These are phyloP conservation scores for Mya arenaria DNA, from an alignment of 1,140 invertebrate species.

Conservation along the genomic window DNA sequence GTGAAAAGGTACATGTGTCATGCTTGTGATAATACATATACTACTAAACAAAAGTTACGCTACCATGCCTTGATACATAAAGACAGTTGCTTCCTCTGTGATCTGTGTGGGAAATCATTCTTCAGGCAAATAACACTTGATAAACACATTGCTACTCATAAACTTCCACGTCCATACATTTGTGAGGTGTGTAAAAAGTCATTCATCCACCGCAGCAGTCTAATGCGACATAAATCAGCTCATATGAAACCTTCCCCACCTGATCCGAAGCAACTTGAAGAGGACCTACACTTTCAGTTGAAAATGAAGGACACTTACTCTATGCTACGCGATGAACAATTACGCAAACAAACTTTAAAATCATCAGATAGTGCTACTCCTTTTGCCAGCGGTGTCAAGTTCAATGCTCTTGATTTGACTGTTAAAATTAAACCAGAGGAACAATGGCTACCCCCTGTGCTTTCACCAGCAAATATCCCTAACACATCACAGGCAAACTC, in stretches of 20 bases:
- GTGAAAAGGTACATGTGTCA: conserved; percentile 45
- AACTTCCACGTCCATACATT: conserved; percentile 39
- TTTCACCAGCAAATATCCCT: conserved; percentile 32
- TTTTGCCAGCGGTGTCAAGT: not conserved
- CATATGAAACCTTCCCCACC: conserved; percentile 6
- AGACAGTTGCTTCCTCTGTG: conserved; percentile 49
- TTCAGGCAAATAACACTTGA: conserved; percentile 48
- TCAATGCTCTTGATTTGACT: conserved; percentile 47
- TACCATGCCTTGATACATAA: conserved; percentile 50
- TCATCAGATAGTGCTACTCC: not conserved
- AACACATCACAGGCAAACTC: not conserved
- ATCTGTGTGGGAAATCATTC: conserved; percentile 50
- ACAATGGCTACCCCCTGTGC: conserved; percentile 17
- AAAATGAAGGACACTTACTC: conserved; percentile 52
- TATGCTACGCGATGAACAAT: conserved; percentile 27
- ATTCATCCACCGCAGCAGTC: conserved; percentile 49
- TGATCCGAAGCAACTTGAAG: conserved; percentile 30
- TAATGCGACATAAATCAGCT: conserved; percentile 36
- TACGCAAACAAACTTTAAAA: not conserved
- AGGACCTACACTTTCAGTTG: conserved; percentile 41
- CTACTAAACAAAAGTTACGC: conserved; percentile 41
- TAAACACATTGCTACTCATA: conserved; percentile 48
- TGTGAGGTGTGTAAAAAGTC: conserved; percentile 45
- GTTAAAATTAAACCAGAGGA: conserved; percentile 35
- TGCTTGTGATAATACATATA: conserved; percentile 54